Conservation (phyloP, 2,888 invertebrate species). For the Cryptophagus acutangulus region DNA sequence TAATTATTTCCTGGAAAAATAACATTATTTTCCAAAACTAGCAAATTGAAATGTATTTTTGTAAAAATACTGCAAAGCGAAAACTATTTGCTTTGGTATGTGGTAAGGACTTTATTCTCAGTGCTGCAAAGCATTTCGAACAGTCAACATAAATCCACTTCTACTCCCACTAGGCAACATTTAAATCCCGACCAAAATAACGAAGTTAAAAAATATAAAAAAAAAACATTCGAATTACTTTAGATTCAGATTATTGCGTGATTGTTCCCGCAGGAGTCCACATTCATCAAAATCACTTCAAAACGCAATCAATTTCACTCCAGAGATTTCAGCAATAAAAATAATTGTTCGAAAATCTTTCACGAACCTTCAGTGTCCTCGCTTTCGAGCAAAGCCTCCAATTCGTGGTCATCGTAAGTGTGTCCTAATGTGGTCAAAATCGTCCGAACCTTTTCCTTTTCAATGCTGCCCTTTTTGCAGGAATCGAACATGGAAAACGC, state of each 20-base stretch:
- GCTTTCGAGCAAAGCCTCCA: constrained; percentile 71
- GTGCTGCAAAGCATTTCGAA: not conserved
- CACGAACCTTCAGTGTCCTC: constrained; percentile 72
- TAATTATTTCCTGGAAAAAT: not conserved
- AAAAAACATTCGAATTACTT: no score
- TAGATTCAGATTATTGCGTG: no score
- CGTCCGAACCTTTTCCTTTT: constrained; percentile 73
- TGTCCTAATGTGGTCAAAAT: constrained; percentile 78
- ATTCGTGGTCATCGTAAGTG: constrained; percentile 70
- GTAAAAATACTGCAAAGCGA: not conserved
- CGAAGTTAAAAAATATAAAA: no score
- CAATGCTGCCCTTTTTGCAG: constrained; percentile 70
- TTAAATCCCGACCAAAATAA: not conserved
- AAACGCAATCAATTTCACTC: no score
- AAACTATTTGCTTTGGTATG: constrained; percentile 1
- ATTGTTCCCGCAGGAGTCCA: no score
- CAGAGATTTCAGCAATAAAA: not conserved
- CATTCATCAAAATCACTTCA: no score
- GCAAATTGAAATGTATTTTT: not conserved
- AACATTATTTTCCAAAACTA: no score
- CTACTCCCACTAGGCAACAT: not conserved
- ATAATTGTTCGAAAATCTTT: not conserved
- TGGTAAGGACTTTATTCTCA: not conserved
- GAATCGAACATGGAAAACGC: constrained; percentile 85
- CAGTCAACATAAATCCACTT: not conserved